These are phyloP conservation scores for Hesperophylax magnus DNA, from an alignment of 1,140 invertebrate genomes.

Conservation along the genomic window DNA sequence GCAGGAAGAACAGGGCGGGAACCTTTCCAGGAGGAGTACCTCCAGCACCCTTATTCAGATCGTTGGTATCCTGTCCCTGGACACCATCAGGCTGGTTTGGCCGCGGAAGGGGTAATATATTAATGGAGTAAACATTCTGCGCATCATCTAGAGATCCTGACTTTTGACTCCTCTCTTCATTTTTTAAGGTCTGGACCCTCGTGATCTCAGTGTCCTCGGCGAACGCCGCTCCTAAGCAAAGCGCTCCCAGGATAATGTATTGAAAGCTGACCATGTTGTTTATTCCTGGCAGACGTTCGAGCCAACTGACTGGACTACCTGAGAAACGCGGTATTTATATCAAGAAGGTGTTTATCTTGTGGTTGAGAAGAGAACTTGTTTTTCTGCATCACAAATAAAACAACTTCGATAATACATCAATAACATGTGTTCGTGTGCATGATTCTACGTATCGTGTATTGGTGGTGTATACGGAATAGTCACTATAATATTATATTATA, in stretches of 20 bases:
- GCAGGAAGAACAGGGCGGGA: constrained; percentile 52
- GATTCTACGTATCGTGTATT: too few relatives aligned
- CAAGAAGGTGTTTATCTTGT: constrained; percentile 16
- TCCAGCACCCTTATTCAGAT: background rate
- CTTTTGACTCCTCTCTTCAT: constrained; percentile 28
- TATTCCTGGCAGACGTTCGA: background rate
- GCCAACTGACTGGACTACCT: background rate
- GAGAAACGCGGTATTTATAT: constrained; percentile 37
- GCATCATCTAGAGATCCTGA: constrained; percentile 29
- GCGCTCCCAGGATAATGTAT: background rate
- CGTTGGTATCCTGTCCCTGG: constrained; percentile 24
- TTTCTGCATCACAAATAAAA: constrained; percentile 31
- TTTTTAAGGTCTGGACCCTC: constrained; percentile 43
- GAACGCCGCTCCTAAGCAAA: background rate
- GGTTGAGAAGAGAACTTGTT: constrained; percentile 35
- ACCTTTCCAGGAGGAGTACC: constrained; percentile 20
- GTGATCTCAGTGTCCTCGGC: constrained; percentile 42
- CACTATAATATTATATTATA: too few relatives aligned
- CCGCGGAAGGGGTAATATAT: constrained; percentile 30
- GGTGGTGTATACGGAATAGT: background rate
- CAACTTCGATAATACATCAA: constrained; percentile 8
- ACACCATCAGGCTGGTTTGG: background rate
- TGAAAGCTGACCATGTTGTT: constrained; percentile 9
- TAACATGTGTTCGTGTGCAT: background rate
- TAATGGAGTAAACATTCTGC: constrained; percentile 47